These are phyloP conservation scores for Campoletis raptor DNA, from an alignment of 2,888 invertebrate genomes.

Conservation along the genomic window DNA sequence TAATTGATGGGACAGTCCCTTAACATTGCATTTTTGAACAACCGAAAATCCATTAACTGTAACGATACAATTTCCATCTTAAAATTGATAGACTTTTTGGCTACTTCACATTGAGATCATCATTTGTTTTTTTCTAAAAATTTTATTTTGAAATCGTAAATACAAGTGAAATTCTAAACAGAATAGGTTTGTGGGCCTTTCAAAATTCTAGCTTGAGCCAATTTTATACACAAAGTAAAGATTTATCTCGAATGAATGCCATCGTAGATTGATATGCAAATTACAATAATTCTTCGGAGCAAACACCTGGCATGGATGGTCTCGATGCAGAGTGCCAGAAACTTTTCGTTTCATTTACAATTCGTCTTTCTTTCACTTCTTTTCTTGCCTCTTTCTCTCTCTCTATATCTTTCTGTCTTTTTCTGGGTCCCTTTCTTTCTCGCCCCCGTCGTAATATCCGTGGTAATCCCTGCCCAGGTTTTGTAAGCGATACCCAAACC, in stretches of 20 bases:
- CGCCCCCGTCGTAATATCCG: slow-evolving; percentile 57
- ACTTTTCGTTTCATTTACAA: slow-evolving; percentile 60
- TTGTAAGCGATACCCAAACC: slow-evolving; percentile 65
- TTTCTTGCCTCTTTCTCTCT: slow-evolving; percentile 15
- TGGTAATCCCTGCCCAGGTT: slow-evolving; percentile 59
- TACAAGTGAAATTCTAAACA: too few relatives aligned
- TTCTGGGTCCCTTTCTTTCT: slow-evolving; percentile 27
- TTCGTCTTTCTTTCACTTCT: slow-evolving; percentile 47
- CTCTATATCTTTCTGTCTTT: slow-evolving; percentile 1
- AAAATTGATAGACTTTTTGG: too few relatives aligned
- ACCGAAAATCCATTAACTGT: background rate
- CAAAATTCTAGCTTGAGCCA: background rate
- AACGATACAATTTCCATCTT: background rate
- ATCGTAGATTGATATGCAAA: slow-evolving; percentile 61
- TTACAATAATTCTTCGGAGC: slow-evolving; percentile 60
- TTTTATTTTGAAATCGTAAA: too few relatives aligned
- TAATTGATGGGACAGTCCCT: too few relatives aligned
- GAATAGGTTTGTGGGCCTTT: background rate
- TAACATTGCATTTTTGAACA: background rate
- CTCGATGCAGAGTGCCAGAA: slow-evolving; percentile 48
- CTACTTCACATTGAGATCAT: too few relatives aligned
- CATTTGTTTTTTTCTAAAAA: background rate
- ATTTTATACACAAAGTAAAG: background rate
- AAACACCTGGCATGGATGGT: slow-evolving; percentile 58
- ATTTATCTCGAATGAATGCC: background rate